Percentiles rank a stretch among this genome's conserved stretches.
These are phyloP conservation scores for Bostrychus sinensis DNA, from an alignment of 2,113 vertebrate genomes.

Conservation along the genomic window DNA sequence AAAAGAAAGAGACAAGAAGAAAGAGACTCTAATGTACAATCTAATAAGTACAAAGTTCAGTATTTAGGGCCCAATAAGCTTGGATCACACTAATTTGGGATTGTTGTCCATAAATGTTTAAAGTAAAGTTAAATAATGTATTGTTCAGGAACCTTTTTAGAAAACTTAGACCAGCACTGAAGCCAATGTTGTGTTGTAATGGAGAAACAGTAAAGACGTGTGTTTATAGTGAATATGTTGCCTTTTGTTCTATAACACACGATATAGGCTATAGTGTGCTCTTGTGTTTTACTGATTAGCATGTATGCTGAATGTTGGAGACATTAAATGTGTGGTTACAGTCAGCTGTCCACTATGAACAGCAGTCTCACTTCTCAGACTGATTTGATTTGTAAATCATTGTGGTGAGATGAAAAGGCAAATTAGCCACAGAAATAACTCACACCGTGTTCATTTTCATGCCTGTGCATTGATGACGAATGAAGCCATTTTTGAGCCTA, in stretches of 20 bases:
- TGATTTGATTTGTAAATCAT: slow-evolving; percentile 34
- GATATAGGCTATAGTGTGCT: too few relatives aligned
- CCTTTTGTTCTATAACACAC: too few relatives aligned
- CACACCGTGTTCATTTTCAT: slow-evolving; percentile 12
- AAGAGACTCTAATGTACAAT: too few relatives aligned
- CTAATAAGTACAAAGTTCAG: too few relatives aligned
- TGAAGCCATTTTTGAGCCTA: slow-evolving; percentile 5
- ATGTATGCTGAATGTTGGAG: background rate
- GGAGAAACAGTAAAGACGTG: too few relatives aligned
- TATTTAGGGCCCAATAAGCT: background rate
- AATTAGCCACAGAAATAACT: slow-evolving; percentile 20
- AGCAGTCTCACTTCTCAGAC: slow-evolving; percentile 3
- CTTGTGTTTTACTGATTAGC: too few relatives aligned
- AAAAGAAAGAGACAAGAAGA: too few relatives aligned
- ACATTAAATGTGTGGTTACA: background rate
- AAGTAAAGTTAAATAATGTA: too few relatives aligned
- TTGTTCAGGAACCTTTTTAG: too few relatives aligned
- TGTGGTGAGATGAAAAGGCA: slow-evolving; percentile 1
- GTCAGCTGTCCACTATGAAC: background rate
- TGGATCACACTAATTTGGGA: background rate
- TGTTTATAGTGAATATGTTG: too few relatives aligned
- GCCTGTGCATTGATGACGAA: slow-evolving; percentile 9
- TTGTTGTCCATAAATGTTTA: background rate
- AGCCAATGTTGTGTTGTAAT: too few relatives aligned
- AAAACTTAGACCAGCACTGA: too few relatives aligned